A percentile compares a stretch with the other conserved stretches of the same genome.
These are phyloP conservation scores for Hypocryptadius cinnamomeus DNA, from an alignment of 2,113 vertebrate species.

Conservation along the genomic window DNA sequence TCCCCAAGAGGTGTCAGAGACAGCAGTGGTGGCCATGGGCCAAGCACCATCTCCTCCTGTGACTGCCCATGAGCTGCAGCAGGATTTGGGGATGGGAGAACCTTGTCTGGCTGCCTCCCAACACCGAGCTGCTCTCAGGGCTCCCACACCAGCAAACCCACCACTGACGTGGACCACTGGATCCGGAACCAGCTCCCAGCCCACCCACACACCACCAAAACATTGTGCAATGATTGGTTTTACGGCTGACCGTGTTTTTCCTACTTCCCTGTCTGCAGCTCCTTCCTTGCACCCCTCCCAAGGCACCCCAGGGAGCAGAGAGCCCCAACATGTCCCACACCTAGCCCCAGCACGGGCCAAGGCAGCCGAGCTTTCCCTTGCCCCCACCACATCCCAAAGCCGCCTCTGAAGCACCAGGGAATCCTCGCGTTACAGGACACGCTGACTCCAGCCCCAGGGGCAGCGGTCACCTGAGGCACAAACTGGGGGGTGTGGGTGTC, in stretches of 20 bases:
- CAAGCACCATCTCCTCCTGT: not conserved
- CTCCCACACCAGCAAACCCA: not conserved
- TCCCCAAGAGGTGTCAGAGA: not conserved
- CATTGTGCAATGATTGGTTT: not conserved
- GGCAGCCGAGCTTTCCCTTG: not conserved
- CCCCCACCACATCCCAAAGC: no score
- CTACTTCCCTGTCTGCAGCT: not conserved
- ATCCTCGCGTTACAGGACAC: not conserved
- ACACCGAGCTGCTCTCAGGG: not conserved
- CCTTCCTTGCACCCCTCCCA: not conserved
- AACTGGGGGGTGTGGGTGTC: accelerated
- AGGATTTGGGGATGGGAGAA: not conserved
- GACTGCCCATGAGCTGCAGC: not conserved
- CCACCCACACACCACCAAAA: not conserved
- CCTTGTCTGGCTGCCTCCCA: not conserved
- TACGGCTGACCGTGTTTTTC: accelerated
- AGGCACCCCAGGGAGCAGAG: no score
- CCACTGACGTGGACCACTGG: not conserved
- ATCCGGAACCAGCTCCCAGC: not conserved
- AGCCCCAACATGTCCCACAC: not conserved
- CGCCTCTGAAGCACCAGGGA: not conserved
- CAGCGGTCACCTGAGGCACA: not conserved
- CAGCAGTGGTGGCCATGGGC: not conserved
- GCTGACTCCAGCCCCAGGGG: not conserved
- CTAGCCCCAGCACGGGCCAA: not conserved